Base-by-base conservation (phyloP, 37 sponge, comb jelly and placozoan genomes). In the Cladorhizidae sp. region DNA sequence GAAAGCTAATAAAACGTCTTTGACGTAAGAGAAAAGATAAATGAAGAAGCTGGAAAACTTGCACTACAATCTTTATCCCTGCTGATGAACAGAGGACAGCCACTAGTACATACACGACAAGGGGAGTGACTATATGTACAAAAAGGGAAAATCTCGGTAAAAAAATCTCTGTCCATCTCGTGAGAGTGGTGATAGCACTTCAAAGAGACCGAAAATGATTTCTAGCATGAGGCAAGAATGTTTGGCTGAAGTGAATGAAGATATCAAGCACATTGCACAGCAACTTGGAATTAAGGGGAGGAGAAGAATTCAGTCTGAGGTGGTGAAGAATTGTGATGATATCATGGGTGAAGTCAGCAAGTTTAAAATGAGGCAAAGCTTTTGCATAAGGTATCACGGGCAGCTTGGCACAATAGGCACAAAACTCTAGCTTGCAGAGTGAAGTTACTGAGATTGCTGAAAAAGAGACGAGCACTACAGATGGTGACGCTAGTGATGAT, bases 231-330 rank as follows among this genome's bases (percentile, higher is more conserved):
- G 54, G 15, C 54, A 52, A 52, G 54, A 52, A 52, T 15, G 54
- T 52, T 52, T 52, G 54, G 54, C 54, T 52, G 54, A 52, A 52
- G 54, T 52, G 54, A 52, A 52, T 52, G 54, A 52, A 52, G 54
- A 52, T 52, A 52, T 52, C 15, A 52, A 52, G 54, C 54, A 52
- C 15, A 52, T 52, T 15, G 15, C 54, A 52, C 54, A 52, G 54
- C 54, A 52, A 52, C 54, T 52, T 52, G 15, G 15, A 52, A 52
- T 52, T 52, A 52, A 52, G 54, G 54, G 15, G 54, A n/a, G n/a
- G n/a, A 52, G 15, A 52, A 52, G 54, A 52, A 52, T 52, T 52
- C 54, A 52, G 54, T 52, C 54, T 52, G 54, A 52, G 54, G 54
- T 15, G 54, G 15, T 52, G 15, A 52, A 52, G 15, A 52, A 52